phyloP scores from a whole-genome alignment of 2,888 invertebrate genomes.

The Aspidiotus rigidus region DNA sequence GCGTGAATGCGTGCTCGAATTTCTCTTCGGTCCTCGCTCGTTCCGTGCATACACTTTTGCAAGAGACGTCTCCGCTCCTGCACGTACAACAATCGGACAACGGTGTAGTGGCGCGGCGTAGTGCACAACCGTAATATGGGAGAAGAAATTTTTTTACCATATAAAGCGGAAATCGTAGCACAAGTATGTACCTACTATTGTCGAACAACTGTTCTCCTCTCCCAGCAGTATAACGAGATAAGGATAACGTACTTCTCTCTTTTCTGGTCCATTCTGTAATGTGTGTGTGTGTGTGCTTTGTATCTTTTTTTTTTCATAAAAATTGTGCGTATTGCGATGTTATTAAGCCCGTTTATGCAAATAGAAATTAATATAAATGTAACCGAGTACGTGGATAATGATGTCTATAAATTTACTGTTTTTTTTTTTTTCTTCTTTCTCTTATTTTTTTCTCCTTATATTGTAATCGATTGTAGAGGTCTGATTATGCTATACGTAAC shows the following conservation, averaged over 20 bases:
- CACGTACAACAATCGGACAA: not conserved
- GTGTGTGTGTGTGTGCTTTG: not conserved
- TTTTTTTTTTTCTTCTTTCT: not conserved
- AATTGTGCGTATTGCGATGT: slow-evolving; percentile 29
- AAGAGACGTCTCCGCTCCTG: not conserved
- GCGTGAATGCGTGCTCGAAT: slow-evolving; percentile 12
- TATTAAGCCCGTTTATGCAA: slow-evolving; percentile 33
- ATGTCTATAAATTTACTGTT: slow-evolving; percentile 30
- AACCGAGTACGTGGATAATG: slow-evolving; percentile 33
- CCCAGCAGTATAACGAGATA: slow-evolving; percentile 19
- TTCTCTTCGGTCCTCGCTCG: not conserved
- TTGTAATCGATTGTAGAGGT: slow-evolving; percentile 25
- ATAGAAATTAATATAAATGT: slow-evolving; percentile 33
- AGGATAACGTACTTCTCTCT: not conserved
- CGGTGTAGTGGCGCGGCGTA: slow-evolving; percentile 11
- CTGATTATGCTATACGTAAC: slow-evolving; percentile 25
- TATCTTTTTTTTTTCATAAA: slow-evolving; percentile 26
- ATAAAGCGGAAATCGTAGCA: slow-evolving; percentile 29
- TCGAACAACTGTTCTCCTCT: slow-evolving; percentile 29
- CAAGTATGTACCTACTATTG: slow-evolving; percentile 26
- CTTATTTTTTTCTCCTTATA: slow-evolving; percentile 9
- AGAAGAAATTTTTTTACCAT: slow-evolving; percentile 18
- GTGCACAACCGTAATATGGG: slow-evolving; percentile 1
- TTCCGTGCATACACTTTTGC: not conserved
- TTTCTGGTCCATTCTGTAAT: not conserved